Percentiles rank a stretch among this genome's conserved stretches.
These are phyloP conservation scores for Bubo bubo DNA, from an alignment of 2,113 vertebrate species.

Conservation along the genomic window DNA sequence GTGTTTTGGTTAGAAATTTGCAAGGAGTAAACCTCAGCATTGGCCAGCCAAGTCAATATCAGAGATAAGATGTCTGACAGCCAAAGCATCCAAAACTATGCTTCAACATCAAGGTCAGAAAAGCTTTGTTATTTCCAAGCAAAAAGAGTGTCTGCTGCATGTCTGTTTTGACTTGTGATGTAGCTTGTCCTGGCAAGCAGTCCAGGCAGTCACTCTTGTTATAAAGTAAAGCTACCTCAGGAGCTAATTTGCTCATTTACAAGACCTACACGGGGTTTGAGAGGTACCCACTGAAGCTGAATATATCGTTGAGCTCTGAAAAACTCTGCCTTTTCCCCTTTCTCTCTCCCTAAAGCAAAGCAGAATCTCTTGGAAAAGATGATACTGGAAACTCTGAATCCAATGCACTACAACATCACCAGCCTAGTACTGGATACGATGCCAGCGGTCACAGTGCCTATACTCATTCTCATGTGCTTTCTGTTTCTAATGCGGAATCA, in stretches of 20 bases:
- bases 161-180: slow-evolving; percentile 81
- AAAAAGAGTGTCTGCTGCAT: slow-evolving; percentile 41
- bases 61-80: slow-evolving; percentile 55
- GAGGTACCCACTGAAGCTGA: neutral
- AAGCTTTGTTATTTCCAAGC: slow-evolving; percentile 70
- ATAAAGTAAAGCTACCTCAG: slow-evolving; percentile 51
- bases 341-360: neutral
- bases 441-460: slow-evolving; percentile 56
- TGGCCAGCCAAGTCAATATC: slow-evolving; percentile 70
- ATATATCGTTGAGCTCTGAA: neutral
- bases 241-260: neutral
- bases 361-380: slow-evolving; percentile 35
- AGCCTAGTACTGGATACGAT: slow-evolving; percentile 9
- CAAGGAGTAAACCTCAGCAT: slow-evolving; percentile 50
- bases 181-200: slow-evolving; percentile 71
- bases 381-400: slow-evolving; percentile 68
- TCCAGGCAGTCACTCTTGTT: neutral
- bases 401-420: slow-evolving; percentile 58
- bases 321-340: neutral
- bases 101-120: slow-evolving; percentile 80
- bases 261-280: neutral
- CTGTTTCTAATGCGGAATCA: slow-evolving; percentile 76
- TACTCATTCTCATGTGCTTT: slow-evolving; percentile 81
- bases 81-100: slow-evolving; percentile 59
- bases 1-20: slow-evolving; percentile 70